phyloP scores from a whole-genome alignment of 1,140 invertebrate species.

The Papilio helenus region DNA sequence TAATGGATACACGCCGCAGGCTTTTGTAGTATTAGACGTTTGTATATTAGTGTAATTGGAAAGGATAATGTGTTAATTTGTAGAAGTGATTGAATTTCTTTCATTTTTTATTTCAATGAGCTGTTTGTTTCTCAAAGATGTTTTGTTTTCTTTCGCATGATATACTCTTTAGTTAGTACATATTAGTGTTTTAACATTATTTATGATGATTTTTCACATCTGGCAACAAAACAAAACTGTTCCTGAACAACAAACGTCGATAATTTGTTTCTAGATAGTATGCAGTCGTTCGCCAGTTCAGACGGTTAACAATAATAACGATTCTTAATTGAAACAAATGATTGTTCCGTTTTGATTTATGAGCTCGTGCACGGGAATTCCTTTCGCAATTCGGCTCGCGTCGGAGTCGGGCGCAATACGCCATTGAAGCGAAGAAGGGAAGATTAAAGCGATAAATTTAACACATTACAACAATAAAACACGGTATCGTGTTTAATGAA shows the following conservation, averaged over 20 bases:
- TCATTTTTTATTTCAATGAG: not conserved
- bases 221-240: not conserved
- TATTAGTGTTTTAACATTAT: not conserved
- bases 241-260: not conserved
- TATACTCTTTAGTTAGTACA: not conserved
- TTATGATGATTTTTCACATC: not conserved
- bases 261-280: not conserved
- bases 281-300: constrained; percentile 7
- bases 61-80: not conserved
- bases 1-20: constrained; percentile 4
- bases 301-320: constrained; percentile 26
- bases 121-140: not conserved
- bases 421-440: constrained; percentile 28
- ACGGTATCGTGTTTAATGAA: constrained; percentile 28
- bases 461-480: constrained; percentile 35
- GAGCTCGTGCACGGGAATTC: constrained; percentile 29
- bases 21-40: not conserved
- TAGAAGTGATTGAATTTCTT: not conserved
- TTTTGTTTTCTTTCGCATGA: not conserved
- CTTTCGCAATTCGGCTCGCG: not conserved
- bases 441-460: constrained; percentile 36
- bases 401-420: constrained; percentile 16
- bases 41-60: not conserved
- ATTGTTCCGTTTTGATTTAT: constrained; percentile 35
- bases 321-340: constrained; percentile 38